A percentile compares a stretch with the other conserved stretches of the same genome.
Evolutionary conservation across 2,888 invertebrate genomes (phyloP).

Genomic region (Coleophora deauratella): DNA sequence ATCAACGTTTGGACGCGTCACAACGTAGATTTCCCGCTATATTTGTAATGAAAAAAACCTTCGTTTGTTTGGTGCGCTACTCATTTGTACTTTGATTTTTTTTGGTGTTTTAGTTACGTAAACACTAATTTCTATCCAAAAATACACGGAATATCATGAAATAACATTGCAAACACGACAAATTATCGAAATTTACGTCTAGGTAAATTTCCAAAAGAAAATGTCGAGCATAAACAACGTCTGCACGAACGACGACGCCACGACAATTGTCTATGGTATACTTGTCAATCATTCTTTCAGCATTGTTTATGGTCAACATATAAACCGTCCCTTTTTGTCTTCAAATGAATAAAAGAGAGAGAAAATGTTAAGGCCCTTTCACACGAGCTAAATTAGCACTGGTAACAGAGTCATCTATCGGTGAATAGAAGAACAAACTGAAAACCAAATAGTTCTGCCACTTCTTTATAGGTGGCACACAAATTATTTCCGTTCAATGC

Average conservation of each 20-base stretch:
- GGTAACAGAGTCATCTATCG: no score
- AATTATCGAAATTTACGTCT: conserved; percentile 35
- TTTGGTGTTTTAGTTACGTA: conserved; percentile 5
- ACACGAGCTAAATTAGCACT: background rate
- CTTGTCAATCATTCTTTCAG: background rate
- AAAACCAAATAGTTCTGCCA: no score
- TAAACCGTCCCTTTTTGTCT: background rate
- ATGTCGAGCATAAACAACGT: conserved; percentile 65
- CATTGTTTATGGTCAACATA: conserved; percentile 2
- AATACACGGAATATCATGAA: conserved; percentile 10
- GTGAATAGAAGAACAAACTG: no score
- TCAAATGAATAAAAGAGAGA: background rate
- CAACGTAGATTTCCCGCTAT: conserved; percentile 68
- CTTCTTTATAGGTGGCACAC: no score
- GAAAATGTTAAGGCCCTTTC: background rate
- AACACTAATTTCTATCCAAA: conserved; percentile 2
- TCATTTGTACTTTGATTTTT: conserved; percentile 21
- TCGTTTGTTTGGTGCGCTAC: conserved; percentile 25
- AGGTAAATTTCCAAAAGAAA: conserved; percentile 49
- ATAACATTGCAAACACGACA: conserved; percentile 15
- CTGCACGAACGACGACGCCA: conserved; percentile 44
- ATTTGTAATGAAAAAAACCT: conserved; percentile 41
- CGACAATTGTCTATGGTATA: conserved; percentile 37
- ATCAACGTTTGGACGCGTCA: conserved; percentile 60
- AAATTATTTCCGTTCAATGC: no score